These are phyloP conservation scores for Oncorhynchus masou DNA, from an alignment of 2,113 vertebrate genomes.

Conservation along the genomic window DNA sequence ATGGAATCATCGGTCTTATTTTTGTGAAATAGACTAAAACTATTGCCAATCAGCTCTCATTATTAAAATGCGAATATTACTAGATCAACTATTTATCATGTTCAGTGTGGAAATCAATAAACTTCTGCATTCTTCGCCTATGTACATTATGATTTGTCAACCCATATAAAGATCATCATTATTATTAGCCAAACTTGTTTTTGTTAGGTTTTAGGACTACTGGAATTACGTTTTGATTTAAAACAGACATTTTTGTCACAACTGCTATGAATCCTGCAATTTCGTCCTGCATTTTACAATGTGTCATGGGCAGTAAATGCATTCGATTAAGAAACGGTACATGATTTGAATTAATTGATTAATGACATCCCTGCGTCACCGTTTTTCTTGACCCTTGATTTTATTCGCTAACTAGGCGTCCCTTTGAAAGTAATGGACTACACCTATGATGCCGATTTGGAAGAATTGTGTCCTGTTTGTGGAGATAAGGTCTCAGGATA, in stretches of 20 bases:
- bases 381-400: neutral
- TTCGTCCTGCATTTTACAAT: neutral
- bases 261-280: too few species aligned
- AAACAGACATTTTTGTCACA: neutral
- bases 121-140: neutral
- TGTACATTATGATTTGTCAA: neutral
- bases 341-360: neutral
- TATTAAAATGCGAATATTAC: too few species aligned
- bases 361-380: neutral
- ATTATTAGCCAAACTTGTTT: neutral
- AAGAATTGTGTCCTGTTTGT: conserved; percentile 94
- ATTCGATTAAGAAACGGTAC: neutral
- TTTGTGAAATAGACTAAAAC: too few species aligned
- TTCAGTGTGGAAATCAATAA: neutral
- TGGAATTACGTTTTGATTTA: neutral
- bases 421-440: conserved; percentile 89
- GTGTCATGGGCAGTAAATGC: neutral
- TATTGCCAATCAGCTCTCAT: neutral
- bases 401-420: conserved; percentile 60
- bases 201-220: neutral
- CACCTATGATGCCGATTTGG: conserved; percentile 91
- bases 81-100: too few species aligned
- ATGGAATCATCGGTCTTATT: too few species aligned
- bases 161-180: too few species aligned
- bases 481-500: conserved; percentile 98